Evolutionary conservation across 2,888 invertebrate genomes (phyloP), one percentile per base, ranked within the genome.

Genomic region (Allophyes oxyacanthae): DNA sequence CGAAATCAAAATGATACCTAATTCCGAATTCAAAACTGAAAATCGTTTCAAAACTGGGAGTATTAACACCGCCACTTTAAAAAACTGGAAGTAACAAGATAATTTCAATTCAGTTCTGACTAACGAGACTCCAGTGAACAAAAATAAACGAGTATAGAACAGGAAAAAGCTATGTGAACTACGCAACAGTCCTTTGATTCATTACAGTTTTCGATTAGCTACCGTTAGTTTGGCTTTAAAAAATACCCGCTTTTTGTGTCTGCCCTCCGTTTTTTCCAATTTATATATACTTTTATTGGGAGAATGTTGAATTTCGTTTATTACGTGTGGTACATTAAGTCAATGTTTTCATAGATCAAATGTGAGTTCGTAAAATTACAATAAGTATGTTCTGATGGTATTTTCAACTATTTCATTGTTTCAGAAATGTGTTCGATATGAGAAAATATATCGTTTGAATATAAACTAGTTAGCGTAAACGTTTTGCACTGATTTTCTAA

Each of bases 201-300:
- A 92, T 93, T 92, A 92, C 90, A 85, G 88, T 88, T 89, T 89
- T 89, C 90, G 90, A 93, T 92, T 92, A 91, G 89, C 87, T 79
- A 60, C 73, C 74, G 82, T 76, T 79, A 80, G 81, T 81, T 83
- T 75, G 80, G 69, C 74, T 81, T 80, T 75, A 75, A 79, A 72
- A 65, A 68, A 52, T 67, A 50, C 38, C 44, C 41, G 40, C 66
- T 75, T 81, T 81, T 79, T 79, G 58, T 72, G 75, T 75, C 72
- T 74, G 42, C 44, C 15, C 38, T 13, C 37, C 20, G 14, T 54
- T 48, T 56, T 37, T 46, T 30, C 25, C 11, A 14, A 44, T 41
- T 66, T 54, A n/a, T 46, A 28, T 37, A 36, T 37, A 20, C 28
- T 36, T 51, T 53, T 20, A 6, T 2, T 2, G 9, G 8, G 11